These are phyloP conservation scores for Perca fluviatilis DNA, from an alignment of 2,113 vertebrate species.

Conservation along the genomic window DNA sequence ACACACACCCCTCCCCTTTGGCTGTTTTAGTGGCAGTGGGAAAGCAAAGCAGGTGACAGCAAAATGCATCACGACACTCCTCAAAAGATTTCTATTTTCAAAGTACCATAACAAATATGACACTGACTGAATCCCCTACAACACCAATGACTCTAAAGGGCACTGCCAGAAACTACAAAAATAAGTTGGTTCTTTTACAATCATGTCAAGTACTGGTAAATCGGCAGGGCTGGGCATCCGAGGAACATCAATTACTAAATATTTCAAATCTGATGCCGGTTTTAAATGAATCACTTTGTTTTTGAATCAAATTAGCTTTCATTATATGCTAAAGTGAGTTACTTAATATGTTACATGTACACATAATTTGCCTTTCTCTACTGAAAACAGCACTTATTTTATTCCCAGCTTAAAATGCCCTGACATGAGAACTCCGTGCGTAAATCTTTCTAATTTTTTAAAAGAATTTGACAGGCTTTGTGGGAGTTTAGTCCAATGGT, in stretches of 20 bases:
- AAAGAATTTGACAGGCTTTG: neutral
- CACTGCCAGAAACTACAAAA: conserved; percentile 15
- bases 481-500: neutral
- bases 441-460: neutral
- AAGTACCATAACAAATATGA: conserved; percentile 45
- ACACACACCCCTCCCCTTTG: conserved; percentile 31
- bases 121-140: conserved; percentile 12
- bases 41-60: conserved; percentile 40
- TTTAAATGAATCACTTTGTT: neutral
- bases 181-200: conserved; percentile 4
- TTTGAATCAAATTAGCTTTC: neutral
- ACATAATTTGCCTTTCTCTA: neutral
- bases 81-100: neutral
- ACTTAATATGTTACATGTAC: neutral
- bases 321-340: neutral
- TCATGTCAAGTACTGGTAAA: conserved; percentile 2
- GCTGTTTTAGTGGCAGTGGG: conserved; percentile 44
- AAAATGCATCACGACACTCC: conserved; percentile 22
- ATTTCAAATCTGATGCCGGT: neutral
- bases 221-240: neutral
- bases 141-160: conserved; percentile 52
- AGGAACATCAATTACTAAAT: neutral
- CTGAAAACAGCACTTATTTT: neutral
- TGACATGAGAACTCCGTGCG: neutral
- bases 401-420: neutral